Base-by-base conservation (phyloP, 2,888 invertebrate species). In the Drosophila mulleri region DNA sequence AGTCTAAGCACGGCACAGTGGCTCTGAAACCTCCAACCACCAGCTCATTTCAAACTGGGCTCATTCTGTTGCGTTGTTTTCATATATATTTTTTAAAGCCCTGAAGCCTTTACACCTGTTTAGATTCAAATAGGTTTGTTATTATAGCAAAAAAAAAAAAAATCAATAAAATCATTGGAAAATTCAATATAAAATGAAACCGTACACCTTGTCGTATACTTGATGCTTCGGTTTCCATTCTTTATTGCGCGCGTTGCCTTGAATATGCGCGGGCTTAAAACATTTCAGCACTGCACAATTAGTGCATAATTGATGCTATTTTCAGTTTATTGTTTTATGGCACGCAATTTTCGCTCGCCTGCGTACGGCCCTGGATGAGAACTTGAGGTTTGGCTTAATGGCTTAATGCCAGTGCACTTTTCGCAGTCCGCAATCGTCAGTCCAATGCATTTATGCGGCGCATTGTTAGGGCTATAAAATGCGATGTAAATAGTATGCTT, bases 261-360 rank as follows among this genome's bases (percentile, higher is more conserved):
- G 77, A 69, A 50, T 72, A 67, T 70, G 63, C 67, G 65, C 66
- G 63, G 48, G 67, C 61, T 45, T 62, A 58, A 47, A 52, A 41
- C 26, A 45, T 59, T 58, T 64, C 41, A 72, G 23, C 32, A 61
- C 56, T 56, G 42, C 61, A 59, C 72, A 78, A 74, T 82, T 60
- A 75, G 75, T 75, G 75, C 68, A 82, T 74, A 65, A 72, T 77
- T 67, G 57, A 56, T 73, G 79, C 74, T 59, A 53, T 62, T 59
- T 44, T 70, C 57, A 59, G 81, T 58, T 73, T 78, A 80, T 86
- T 69, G 78, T 70, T 84, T 82, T 70, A 78, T 65, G 57, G 70
- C 82, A 80, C 75, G 83, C 80, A 69, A 82, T 70, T 78, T 76
- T 58, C 58, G 60, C 32, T 70, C 53, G 59, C 74, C 68, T 52